phyloP scores from a whole-genome alignment of 2,888 invertebrate genomes.

The Lithophane ornitopus region DNA sequence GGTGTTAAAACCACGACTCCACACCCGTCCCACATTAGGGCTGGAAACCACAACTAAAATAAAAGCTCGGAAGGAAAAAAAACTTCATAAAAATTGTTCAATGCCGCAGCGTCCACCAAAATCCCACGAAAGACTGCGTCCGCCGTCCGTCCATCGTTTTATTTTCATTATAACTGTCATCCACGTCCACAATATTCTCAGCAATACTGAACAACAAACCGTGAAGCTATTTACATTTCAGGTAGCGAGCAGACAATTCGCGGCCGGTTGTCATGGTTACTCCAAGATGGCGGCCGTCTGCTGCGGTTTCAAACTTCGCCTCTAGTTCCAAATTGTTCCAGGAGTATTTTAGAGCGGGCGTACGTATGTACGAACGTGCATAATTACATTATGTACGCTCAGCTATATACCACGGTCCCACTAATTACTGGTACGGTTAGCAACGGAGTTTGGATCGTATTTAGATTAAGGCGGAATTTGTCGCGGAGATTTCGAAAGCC shows the following conservation, averaged over 20 bases:
- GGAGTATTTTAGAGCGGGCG: slow-evolving; percentile 85
- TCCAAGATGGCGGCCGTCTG: slow-evolving; percentile 89
- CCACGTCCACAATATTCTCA: slow-evolving; percentile 38
- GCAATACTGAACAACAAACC: slow-evolving; percentile 77
- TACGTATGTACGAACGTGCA: slow-evolving; percentile 86
- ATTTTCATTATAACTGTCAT: slow-evolving; percentile 36
- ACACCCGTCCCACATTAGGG: background rate
- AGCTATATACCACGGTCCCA: slow-evolving; percentile 85
- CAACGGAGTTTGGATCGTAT: slow-evolving; percentile 58
- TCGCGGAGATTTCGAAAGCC: slow-evolving; percentile 7
- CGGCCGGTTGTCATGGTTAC: slow-evolving; percentile 86
- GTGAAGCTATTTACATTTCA: slow-evolving; percentile 86
- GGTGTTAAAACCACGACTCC: too few species aligned
- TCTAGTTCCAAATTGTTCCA: slow-evolving; percentile 90
- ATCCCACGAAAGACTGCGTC: background rate
- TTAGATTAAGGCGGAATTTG: slow-evolving; percentile 22
- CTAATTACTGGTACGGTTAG: slow-evolving; percentile 86
- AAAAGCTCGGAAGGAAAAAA: background rate
- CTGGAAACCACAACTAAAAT: background rate
- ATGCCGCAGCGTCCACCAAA: background rate
- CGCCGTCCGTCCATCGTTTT: slow-evolving; percentile 9
- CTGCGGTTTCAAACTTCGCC: slow-evolving; percentile 88
- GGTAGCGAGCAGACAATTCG: slow-evolving; percentile 87
- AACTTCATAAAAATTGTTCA: background rate
- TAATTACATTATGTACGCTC: slow-evolving; percentile 88